Base-by-base conservation (phyloP, 2,888 invertebrate species). In the Stenichneumon culpator region DNA sequence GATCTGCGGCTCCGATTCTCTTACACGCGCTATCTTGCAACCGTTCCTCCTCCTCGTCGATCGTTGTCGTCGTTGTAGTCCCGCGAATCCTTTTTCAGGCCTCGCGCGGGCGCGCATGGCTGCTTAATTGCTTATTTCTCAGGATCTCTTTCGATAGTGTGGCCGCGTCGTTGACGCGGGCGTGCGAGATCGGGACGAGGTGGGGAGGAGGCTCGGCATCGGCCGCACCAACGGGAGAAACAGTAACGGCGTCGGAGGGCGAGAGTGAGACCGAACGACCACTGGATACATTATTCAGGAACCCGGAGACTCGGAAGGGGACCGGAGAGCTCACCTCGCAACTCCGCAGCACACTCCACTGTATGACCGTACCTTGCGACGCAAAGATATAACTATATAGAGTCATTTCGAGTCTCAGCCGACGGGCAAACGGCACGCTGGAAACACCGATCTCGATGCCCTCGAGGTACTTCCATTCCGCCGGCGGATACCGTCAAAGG, bases 101-200 rank as follows among this genome's bases (percentile, higher is more conserved):
- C 86, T 83, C 83, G 82, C 85, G 78, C 73, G 78, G 70, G 80
- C 78, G 84, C 81, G 78, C 78, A 78, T 69, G 78, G 78, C 70
- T 72, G 82, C 88, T 92, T 92, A 92, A 92, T 92, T 92, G 92
- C 91, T 90, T 90, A 91, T 90, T 91, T 91, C 90, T 91, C 90
- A 90, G 91, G 90, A 89, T 90, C 89, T 78, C 73, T 57, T 80
- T 84, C 83, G 84, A 87, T 86, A 83, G 72, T 47, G 77, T 60
- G 25, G 32, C 74, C 36, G 74, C 44, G 77, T 28, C 86, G 86
- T 86, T 83, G 80, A 82, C 86, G 72, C 82, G 75, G 63, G 63
- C 63, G 67, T 63, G 68, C 67, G 78, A 73, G 70, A 79, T 47
- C 65, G 70, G 52, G 14, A 25, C 28, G 32, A 63, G 4, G 57